Evolutionary conservation across 2,113 vertebrate genomes (phyloP).

Genomic region (Aegotheles bennettii): DNA sequence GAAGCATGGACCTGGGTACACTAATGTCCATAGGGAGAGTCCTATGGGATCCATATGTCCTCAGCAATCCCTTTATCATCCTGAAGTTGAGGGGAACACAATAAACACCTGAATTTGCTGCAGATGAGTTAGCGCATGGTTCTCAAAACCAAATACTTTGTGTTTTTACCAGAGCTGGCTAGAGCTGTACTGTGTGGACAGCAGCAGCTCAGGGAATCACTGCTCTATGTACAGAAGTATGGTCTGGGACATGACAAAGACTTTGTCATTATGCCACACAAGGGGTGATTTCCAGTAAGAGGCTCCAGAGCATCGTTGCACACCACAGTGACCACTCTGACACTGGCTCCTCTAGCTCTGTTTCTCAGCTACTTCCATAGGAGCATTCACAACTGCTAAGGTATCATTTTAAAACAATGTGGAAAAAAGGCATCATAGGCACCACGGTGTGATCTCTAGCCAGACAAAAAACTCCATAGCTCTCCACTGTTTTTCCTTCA

Average conservation of each 20-base stretch:
- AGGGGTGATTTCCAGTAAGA: not conserved
- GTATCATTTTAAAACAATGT: not conserved
- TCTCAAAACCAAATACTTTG: not conserved
- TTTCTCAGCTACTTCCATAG: not conserved
- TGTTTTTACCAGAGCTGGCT: not conserved
- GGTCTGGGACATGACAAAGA: not conserved
- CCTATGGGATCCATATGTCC: fast-evolving
- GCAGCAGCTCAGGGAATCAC: not conserved
- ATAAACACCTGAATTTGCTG: not conserved
- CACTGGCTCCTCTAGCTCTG: not conserved
- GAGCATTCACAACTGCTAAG: not conserved
- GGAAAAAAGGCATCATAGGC: not conserved
- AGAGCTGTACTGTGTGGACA: not conserved
- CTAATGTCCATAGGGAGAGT: fast-evolving
- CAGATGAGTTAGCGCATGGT: fast-evolving
- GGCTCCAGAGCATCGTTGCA: not conserved
- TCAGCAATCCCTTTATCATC: not conserved
- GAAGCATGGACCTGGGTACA: not conserved
- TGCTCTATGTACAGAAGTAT: not conserved
- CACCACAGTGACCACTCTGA: not conserved
- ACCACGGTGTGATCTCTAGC: not conserved
- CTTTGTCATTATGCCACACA: fast-evolving
- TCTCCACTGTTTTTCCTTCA: not conserved
- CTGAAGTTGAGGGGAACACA: not conserved
- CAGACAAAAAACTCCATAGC: not conserved